A percentile compares a stretch with the other conserved stretches of the same genome.
Evolutionary conservation across 2,888 invertebrate genomes (phyloP).

Genomic region (Chaitophorus viminalis): DNA sequence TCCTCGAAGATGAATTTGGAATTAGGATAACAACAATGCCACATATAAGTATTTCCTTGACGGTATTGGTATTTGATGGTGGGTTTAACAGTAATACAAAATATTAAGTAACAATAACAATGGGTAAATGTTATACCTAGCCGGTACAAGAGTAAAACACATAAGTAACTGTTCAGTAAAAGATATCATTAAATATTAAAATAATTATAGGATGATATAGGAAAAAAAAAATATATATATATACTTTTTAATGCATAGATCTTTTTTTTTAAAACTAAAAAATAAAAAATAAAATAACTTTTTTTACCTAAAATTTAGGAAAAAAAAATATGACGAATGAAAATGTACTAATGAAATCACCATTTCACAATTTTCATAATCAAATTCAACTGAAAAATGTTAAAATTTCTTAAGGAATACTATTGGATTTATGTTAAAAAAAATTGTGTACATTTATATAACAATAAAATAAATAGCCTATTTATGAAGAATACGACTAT

Average conservation of each 20-base stretch:
- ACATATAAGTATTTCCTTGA: too few species aligned
- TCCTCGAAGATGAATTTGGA: too few species aligned
- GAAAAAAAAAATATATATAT: slow-evolving; percentile 21
- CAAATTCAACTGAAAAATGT: slow-evolving; percentile 19
- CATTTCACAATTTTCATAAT: slow-evolving; percentile 17
- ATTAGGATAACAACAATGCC: too few species aligned
- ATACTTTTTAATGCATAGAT: slow-evolving; percentile 46
- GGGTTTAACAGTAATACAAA: too few species aligned
- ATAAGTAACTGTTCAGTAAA: not conserved
- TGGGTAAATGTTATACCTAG: too few species aligned
- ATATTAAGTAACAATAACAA: too few species aligned
- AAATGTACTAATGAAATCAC: not conserved
- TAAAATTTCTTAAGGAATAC: slow-evolving; percentile 31
- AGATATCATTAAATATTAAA: not conserved
- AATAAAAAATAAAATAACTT: slow-evolving; percentile 4
- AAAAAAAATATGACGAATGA: slow-evolving; percentile 25
- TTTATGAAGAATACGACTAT: slow-evolving; percentile 51
- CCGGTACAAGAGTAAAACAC: not conserved
- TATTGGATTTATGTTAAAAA: slow-evolving; percentile 24
- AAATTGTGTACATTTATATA: slow-evolving; percentile 36
- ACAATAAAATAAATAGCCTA: slow-evolving; percentile 48
- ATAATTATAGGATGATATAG: not conserved
- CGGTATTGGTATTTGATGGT: too few species aligned
- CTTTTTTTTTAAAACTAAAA: slow-evolving; percentile 33
- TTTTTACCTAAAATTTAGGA: slow-evolving; percentile 36